phyloP scores from a whole-genome alignment of 2,797 vertebrate species.

The Macrochelys suwanniensis region DNA sequence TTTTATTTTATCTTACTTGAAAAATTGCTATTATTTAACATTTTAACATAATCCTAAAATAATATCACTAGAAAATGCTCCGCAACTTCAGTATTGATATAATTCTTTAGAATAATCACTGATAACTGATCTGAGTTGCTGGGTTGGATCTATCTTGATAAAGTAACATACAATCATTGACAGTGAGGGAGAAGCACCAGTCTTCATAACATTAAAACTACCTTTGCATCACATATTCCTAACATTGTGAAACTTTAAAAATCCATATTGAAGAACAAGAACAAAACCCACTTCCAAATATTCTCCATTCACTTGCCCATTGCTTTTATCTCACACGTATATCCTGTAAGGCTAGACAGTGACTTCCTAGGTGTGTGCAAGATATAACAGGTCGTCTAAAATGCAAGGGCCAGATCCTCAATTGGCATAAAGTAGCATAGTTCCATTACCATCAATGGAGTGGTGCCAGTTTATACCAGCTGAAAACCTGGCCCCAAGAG shows the following conservation, averaged over 20 bases:
- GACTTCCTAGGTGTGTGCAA: neutral
- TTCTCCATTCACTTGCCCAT: neutral
- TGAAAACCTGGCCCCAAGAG: neutral
- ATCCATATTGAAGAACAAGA: neutral
- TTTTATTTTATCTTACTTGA: neutral
- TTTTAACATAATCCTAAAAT: neutral
- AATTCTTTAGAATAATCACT: neutral
- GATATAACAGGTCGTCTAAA: neutral
- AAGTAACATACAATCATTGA: neutral
- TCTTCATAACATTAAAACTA: neutral
- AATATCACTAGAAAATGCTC: neutral
- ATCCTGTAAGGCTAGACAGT: neutral
- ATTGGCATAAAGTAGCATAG: neutral
- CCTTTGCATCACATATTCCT: neutral
- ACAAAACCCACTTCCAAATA: neutral
- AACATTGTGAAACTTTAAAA: neutral
- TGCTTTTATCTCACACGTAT: neutral
- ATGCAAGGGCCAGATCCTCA: neutral
- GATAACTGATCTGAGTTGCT: neutral
- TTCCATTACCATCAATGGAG: neutral
- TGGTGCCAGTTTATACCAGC: neutral
- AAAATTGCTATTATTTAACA: rapidly evolving
- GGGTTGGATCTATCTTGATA: neutral
- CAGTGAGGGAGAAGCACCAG: neutral
- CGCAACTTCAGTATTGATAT: neutral